phyloP scores from a whole-genome alignment of 2,797 vertebrate genomes.

The Pristis pectinata region DNA sequence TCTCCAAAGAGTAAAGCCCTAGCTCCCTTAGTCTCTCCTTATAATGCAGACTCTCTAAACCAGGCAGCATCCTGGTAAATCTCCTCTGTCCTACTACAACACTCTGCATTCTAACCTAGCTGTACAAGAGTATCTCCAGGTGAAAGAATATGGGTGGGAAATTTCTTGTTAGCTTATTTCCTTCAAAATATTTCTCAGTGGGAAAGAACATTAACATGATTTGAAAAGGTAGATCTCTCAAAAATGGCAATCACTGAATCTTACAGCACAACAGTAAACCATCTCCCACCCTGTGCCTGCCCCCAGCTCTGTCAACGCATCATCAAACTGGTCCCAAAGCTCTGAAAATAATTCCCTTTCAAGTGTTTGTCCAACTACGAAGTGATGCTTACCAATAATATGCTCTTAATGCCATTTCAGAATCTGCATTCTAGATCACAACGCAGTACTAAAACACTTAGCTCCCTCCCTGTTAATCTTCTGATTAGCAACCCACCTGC shows the following conservation, averaged over 20 bases:
- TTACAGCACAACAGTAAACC: not conserved
- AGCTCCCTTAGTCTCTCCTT: too few relatives aligned
- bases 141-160: not conserved
- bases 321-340: not conserved
- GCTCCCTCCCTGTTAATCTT: not conserved
- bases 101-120: not conserved
- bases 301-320: not conserved
- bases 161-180: not conserved
- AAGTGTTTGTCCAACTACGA: not conserved
- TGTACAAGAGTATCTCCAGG: not conserved
- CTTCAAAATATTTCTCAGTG: not conserved
- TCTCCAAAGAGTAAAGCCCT: too few relatives aligned
- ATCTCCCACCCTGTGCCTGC: not conserved
- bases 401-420: not conserved
- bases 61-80: too few relatives aligned
- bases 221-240: not conserved
- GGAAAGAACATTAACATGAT: not conserved
- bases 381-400: too few relatives aligned
- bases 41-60: too few relatives aligned
- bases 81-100: not conserved
- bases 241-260: not conserved
- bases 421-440: not conserved
- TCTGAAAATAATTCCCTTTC: not conserved
- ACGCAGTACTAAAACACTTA: not conserved
- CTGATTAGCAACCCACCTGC: too few relatives aligned